Conservation (phyloP, 2,797 vertebrate species). For the Orientallactaga sibirica region DNA sequence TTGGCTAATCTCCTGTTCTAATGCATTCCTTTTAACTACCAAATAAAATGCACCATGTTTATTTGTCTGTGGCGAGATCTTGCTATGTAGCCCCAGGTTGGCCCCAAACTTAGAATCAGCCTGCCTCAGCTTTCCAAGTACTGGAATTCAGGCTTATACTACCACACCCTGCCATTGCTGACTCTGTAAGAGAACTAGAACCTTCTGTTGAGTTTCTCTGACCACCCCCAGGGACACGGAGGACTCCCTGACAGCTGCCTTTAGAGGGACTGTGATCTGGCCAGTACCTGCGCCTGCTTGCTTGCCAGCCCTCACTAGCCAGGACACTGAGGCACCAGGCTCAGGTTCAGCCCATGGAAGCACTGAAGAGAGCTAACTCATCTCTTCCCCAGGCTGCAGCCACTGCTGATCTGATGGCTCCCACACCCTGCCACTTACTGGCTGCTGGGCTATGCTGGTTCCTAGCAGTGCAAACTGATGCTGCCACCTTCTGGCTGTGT, state of each 20-base stretch:
- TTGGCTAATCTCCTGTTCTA: too few relatives aligned
- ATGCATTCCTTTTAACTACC: too few relatives aligned
- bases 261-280: neutral
- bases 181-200: neutral
- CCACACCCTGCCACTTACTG: neutral
- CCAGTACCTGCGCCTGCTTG: neutral
- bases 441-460: neutral
- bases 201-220: neutral
- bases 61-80: neutral
- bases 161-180: neutral
- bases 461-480: neutral
- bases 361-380: neutral
- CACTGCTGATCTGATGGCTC: neutral
- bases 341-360: neutral
- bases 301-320: neutral
- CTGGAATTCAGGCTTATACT: neutral
- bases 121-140: too few relatives aligned
- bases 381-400: neutral
- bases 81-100: neutral
- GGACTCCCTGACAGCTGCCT: neutral
- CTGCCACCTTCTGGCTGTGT: too few relatives aligned
- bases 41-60: neutral
- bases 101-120: neutral
- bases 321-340: too few relatives aligned
- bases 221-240: too few relatives aligned